Evolutionary conservation across 2,797 vertebrate genomes (phyloP).

Genomic region (Decapterus maruadsi): DNA sequence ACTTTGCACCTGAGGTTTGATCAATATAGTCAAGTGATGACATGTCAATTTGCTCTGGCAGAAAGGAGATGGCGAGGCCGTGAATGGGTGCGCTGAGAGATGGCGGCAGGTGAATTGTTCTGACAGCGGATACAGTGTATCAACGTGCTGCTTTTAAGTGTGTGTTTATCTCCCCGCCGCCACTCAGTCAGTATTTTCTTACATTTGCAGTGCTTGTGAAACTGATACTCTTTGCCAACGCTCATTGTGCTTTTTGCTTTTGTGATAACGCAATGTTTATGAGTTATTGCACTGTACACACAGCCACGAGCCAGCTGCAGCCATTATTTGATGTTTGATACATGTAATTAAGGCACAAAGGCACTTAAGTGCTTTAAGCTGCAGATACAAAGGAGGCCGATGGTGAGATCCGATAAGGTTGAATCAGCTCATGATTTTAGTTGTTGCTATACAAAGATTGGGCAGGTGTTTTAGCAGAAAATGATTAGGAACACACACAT

Average conservation of each 20-base stretch:
- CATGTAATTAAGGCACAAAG: slow-evolving; percentile 81
- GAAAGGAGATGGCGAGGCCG: slow-evolving; percentile 70
- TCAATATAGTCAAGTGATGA: slow-evolving; percentile 86
- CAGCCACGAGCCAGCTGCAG: slow-evolving; percentile 82
- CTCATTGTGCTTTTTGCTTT: slow-evolving; percentile 78
- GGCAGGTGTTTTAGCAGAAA: slow-evolving; percentile 77
- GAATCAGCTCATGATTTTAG: slow-evolving; percentile 72
- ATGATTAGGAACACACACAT: slow-evolving; percentile 47
- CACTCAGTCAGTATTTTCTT: slow-evolving; percentile 67
- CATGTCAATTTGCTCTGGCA: slow-evolving; percentile 80
- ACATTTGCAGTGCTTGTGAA: slow-evolving; percentile 68
- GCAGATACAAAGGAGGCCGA: slow-evolving; percentile 65
- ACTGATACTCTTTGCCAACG: slow-evolving; percentile 69
- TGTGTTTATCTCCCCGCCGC: slow-evolving; percentile 57
- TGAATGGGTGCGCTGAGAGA: slow-evolving; percentile 90
- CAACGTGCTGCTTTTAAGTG: slow-evolving; percentile 81
- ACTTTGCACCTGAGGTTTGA: slow-evolving; percentile 87
- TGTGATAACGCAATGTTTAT: slow-evolving; percentile 72
- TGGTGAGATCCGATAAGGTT: slow-evolving; percentile 61
- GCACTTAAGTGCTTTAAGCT: slow-evolving; percentile 70
- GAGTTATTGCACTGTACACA: slow-evolving; percentile 80
- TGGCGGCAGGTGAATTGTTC: slow-evolving; percentile 92
- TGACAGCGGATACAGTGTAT: slow-evolving; percentile 85
- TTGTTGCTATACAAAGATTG: slow-evolving; percentile 67
- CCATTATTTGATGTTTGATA: slow-evolving; percentile 79